Percentiles rank a stretch among this genome's conserved stretches.
Evolutionary conservation across 1,140 invertebrate genomes (phyloP).

Genomic region (Dendrolimus punctatus): DNA sequence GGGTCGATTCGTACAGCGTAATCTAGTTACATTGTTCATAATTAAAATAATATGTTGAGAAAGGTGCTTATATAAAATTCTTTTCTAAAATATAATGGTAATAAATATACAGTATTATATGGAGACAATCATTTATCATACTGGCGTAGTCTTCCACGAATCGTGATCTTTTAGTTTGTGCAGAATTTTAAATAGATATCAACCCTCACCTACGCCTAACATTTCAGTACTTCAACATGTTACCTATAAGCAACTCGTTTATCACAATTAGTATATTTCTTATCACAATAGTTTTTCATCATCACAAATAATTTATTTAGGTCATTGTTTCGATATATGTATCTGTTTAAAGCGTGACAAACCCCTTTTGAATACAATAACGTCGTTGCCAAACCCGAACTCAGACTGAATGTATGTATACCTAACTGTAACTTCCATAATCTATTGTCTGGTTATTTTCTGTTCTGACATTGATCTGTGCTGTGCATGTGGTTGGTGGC

Average conservation of each 20-base stretch:
- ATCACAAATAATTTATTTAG: no score
- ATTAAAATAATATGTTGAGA: slow-evolving; percentile 45
- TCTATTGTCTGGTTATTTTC: slow-evolving; percentile 40
- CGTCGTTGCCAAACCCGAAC: slow-evolving; percentile 61
- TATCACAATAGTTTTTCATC: no score
- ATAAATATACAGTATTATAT: slow-evolving; percentile 57
- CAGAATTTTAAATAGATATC: no score
- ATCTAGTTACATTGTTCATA: slow-evolving; percentile 23
- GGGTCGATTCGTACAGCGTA: no score
- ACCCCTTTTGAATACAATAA: slow-evolving; percentile 35
- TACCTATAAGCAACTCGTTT: no score
- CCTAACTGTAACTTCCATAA: slow-evolving; percentile 44
- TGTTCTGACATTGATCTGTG: not conserved
- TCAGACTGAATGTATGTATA: slow-evolving; percentile 68
- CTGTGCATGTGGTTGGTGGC: not conserved
- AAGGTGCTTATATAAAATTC: slow-evolving; percentile 38
- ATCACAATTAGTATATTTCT: no score
- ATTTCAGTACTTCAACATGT: no score
- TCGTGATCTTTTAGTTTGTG: slow-evolving; percentile 15
- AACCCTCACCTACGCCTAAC: no score
- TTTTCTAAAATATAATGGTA: not conserved
- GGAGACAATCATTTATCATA: slow-evolving; percentile 42
- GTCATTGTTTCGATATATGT: no score
- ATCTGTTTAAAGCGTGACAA: no score
- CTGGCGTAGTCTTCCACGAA: slow-evolving; percentile 61